Base-by-base conservation (phyloP, 1,140 invertebrate genomes). In the Drosophila busckii region DNA sequence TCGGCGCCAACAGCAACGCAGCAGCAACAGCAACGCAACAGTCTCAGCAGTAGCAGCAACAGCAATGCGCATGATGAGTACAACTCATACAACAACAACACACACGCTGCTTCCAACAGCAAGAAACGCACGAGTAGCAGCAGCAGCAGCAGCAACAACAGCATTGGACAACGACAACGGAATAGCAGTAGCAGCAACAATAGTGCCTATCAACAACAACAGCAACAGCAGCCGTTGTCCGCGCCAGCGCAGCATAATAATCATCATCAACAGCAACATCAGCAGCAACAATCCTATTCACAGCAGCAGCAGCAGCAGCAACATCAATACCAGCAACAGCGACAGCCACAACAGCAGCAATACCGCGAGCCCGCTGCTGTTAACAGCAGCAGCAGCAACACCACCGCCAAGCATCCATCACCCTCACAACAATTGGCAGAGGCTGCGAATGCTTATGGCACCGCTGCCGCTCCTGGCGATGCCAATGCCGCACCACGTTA, bases 351-450 rank as follows among this genome's bases (percentile, higher is more conserved):
- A 8, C 17, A 56, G n/a, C 61, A 64, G n/a, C 64, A 68, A 12
- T 28, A 46, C 2, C n/a, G 10, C 13, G 12, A 37, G 20, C 26
- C 17, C 32, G 15, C 55, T 16, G 25, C 9, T 8, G 6, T 8
- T 32, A 41, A 28, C 41, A 70, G 8, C 49, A 58, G 26, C 44
- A 52, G 2, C 53, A 54, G n/a, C 40, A 54, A 25, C 10, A 9
- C 8, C 54, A 41, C 59, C 20, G 50, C 60, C 23, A 82, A 83
- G 35, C 84, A 86, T 60, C 70, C 84, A 6, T 85, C 82, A 32
- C 82, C 82, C 19, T 82, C 82, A 32, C 83, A 85, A 41, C 76
- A 85, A 50, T 19, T 85, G 31, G 82, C 82, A 3, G 76, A 68
- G 7, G 76, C 76, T n/a, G 76, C 70, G 2, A 70, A 84, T 32